Evolutionary conservation across 2,113 vertebrate genomes (phyloP).

Genomic region (Cnemophilus loriae): DNA sequence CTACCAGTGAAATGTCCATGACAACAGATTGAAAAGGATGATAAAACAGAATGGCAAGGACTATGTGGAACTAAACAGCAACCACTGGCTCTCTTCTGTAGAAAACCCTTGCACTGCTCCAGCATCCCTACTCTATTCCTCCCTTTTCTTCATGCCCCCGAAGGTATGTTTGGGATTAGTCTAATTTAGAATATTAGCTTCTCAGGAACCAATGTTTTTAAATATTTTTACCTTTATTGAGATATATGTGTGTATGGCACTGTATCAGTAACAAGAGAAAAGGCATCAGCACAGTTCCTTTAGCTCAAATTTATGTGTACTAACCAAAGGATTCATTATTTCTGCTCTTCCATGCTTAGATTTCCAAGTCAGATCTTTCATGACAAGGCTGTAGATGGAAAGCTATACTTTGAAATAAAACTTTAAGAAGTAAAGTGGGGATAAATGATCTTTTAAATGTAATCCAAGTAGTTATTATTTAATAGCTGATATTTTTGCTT

Average conservation of each 20-base stretch:
- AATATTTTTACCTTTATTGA: neutral
- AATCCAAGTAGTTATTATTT: conserved; percentile 11
- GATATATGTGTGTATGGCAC: neutral
- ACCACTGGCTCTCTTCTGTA: neutral
- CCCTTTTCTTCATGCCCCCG: neutral
- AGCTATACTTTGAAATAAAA: neutral
- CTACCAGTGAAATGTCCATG: neutral
- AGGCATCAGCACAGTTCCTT: neutral
- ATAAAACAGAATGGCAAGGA: neutral
- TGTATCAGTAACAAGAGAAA: neutral
- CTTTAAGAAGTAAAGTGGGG: neutral
- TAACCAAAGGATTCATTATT: neutral
- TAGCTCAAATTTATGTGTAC: neutral
- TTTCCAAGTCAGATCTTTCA: neutral
- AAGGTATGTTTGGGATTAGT: neutral
- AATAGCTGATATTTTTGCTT: conserved; percentile 18
- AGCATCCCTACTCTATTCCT: neutral
- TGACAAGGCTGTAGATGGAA: neutral
- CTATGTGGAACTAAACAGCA: neutral
- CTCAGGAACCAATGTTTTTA: neutral
- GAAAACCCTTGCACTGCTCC: neutral
- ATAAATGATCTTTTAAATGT: neutral
- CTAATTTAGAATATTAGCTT: neutral
- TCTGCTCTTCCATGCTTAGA: neutral
- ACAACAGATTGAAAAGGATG: neutral